Conservation (phyloP, 2,113 vertebrate species). For the Aix galericulata region DNA sequence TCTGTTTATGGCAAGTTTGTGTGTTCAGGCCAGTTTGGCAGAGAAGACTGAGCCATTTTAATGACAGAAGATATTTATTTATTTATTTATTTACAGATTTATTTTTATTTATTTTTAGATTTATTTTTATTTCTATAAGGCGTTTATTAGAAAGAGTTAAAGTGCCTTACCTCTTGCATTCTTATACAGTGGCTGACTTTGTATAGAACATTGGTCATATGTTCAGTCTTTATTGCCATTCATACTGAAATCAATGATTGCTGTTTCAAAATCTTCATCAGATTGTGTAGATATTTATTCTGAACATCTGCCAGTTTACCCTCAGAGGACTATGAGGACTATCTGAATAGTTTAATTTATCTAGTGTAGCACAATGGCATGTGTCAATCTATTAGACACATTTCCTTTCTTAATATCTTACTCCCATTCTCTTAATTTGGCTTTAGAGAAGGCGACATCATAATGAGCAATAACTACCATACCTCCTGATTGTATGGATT, state of each 20-base stretch:
- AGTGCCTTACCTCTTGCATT: constrained; percentile 40
- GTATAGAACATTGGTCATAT: constrained; percentile 64
- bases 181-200: constrained; percentile 8
- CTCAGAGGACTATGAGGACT: constrained; percentile 65
- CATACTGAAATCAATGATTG: constrained; percentile 68
- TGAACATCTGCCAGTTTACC: constrained; percentile 65
- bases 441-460: constrained; percentile 41
- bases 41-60: neutral
- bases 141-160: constrained; percentile 39
- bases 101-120: neutral
- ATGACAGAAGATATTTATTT: neutral
- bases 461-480: constrained; percentile 8
- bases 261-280: constrained; percentile 73
- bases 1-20: neutral
- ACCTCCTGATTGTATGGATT: neutral
- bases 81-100: neutral
- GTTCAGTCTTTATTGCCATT: constrained; percentile 65
- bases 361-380: constrained; percentile 49
- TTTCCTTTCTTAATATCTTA: constrained; percentile 13
- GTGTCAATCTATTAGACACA: constrained; percentile 21
- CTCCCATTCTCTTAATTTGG: constrained; percentile 44
- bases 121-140: neutral
- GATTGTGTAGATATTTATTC: constrained; percentile 69
- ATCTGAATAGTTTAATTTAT: constrained; percentile 47
- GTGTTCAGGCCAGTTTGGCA: neutral